Evolutionary conservation across 2,888 invertebrate genomes (phyloP).

Genomic region (Rhagonycha lutea): DNA sequence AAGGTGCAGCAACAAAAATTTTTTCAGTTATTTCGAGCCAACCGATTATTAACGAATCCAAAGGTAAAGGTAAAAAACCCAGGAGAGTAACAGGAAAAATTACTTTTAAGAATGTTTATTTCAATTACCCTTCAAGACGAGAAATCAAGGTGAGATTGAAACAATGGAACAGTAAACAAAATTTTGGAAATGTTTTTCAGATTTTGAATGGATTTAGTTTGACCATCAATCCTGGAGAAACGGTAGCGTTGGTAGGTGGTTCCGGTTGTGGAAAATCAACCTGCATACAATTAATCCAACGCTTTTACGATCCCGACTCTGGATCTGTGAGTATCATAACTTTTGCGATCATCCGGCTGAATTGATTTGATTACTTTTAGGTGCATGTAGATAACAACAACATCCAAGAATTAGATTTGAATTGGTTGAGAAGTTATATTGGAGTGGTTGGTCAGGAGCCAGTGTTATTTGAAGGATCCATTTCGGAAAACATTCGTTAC

Average conservation of each 20-base stretch:
- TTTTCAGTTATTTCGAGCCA: conserved; percentile 76
- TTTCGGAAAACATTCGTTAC: conserved; percentile 81
- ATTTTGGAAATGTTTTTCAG: conserved; percentile 47
- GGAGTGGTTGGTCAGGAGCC: conserved; percentile 93
- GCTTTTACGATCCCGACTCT: conserved; percentile 71
- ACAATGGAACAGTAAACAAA: neutral
- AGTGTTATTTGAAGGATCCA: conserved; percentile 81
- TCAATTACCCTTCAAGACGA: conserved; percentile 80
- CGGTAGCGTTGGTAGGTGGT: conserved; percentile 73
- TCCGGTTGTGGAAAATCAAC: conserved; percentile 83
- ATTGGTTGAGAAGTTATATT: conserved; percentile 80
- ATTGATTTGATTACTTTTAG: conserved; percentile 44
- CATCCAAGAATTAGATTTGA: conserved; percentile 72
- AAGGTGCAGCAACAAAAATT: conserved; percentile 78
- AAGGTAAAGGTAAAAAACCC: conserved; percentile 64
- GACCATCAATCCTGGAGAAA: conserved; percentile 71
- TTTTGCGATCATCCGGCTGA: neutral
- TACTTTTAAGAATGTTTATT: conserved; percentile 72
- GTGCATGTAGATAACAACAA: conserved; percentile 69
- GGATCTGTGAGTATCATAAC: conserved; percentile 64
- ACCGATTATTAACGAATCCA: conserved; percentile 75
- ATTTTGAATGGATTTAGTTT: conserved; percentile 68
- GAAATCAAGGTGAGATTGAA: conserved; percentile 67
- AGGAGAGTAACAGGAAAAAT: conserved; percentile 67
- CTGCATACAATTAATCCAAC: conserved; percentile 70